A percentile compares a stretch with the other conserved stretches of the same genome.
phyloP scores from a whole-genome alignment of 2,888 invertebrate species.

The Ariolimax columbianus region DNA sequence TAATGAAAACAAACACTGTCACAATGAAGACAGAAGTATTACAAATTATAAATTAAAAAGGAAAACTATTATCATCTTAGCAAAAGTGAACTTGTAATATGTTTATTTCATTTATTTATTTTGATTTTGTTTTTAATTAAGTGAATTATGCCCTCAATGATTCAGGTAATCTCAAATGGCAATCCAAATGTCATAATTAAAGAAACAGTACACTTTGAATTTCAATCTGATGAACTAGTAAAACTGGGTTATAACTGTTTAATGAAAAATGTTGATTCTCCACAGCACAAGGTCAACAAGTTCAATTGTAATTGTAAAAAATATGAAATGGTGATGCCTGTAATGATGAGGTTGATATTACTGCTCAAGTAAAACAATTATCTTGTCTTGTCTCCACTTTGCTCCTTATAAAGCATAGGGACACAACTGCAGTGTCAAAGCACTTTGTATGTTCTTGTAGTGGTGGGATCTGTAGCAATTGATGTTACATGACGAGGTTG shows the following conservation, averaged over 20 bases:
- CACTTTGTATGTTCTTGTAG: not conserved
- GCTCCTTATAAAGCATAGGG: too few species aligned
- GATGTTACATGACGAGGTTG: too few species aligned
- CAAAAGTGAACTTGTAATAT: not conserved
- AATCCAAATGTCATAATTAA: conserved; percentile 4
- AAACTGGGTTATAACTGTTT: not conserved
- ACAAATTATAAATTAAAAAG: not conserved
- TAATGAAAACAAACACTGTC: too few species aligned
- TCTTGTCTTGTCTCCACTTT: too few species aligned
- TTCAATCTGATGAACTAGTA: not conserved
- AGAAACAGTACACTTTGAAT: not conserved
- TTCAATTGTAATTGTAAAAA: not conserved
- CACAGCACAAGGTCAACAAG: not conserved
- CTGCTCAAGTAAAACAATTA: not conserved
- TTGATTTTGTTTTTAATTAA: not conserved
- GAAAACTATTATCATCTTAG: not conserved
- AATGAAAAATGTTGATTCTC: not conserved
- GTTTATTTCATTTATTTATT: not conserved
- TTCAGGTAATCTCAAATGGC: conserved; percentile 39
- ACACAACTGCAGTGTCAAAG: too few species aligned
- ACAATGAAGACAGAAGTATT: not conserved
- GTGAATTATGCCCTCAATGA: conserved; percentile 7
- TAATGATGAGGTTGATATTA: not conserved
- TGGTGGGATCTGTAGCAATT: too few species aligned
- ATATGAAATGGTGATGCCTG: not conserved